Evolutionary conservation across 2,888 invertebrate genomes (phyloP).

Genomic region (Oegoconia quadripuncta): DNA sequence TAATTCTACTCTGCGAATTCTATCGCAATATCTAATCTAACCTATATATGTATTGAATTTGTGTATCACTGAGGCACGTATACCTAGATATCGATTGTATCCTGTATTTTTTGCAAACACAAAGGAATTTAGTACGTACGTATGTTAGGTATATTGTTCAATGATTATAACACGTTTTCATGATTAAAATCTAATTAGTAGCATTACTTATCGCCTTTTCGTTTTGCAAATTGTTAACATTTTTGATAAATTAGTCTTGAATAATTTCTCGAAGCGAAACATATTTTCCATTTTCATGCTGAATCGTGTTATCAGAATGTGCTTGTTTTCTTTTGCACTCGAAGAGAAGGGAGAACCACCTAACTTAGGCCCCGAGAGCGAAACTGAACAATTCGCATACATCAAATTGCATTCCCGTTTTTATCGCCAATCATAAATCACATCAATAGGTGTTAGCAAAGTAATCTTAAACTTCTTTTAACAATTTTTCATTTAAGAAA

Average conservation of each 20-base stretch:
- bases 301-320: background rate
- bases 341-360: background rate
- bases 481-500: slow-evolving; percentile 50
- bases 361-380: background rate
- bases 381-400: slow-evolving; percentile 27
- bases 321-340: background rate
- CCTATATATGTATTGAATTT: too few relatives aligned
- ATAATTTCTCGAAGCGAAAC: background rate
- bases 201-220: too few relatives aligned
- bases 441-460: slow-evolving; percentile 47
- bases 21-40: background rate
- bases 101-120: too few relatives aligned
- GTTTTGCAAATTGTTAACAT: too few relatives aligned
- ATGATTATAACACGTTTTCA: too few relatives aligned
- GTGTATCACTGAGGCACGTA: too few relatives aligned
- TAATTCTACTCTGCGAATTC: background rate
- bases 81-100: too few relatives aligned
- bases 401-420: slow-evolving; percentile 40
- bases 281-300: background rate
- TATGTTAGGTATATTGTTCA: too few relatives aligned
- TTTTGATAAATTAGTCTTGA: background rate
- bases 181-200: too few relatives aligned
- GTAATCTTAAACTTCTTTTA: slow-evolving; percentile 48
- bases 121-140: too few relatives aligned
- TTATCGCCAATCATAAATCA: slow-evolving; percentile 44